phyloP scores from a whole-genome alignment of 1,140 invertebrate genomes.

The Oncopeltus fasciatus region DNA sequence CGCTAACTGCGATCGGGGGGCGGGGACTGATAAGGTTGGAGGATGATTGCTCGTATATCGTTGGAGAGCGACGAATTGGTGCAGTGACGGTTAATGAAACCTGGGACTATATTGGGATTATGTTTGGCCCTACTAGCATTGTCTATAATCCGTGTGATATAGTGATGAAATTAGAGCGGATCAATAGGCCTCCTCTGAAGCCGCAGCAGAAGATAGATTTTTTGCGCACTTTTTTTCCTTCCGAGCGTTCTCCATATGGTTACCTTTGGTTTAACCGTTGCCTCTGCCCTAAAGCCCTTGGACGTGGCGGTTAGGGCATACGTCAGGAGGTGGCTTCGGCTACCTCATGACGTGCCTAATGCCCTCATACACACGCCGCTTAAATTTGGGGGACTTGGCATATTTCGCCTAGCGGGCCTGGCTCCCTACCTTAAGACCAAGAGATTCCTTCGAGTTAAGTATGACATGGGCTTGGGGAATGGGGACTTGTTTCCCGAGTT shows the following conservation, averaged over 20 bases:
- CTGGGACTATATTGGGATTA: neutral
- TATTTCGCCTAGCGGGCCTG: neutral
- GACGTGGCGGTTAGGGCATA: neutral
- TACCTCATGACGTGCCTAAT: slow-evolving; percentile 11
- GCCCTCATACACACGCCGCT: slow-evolving; percentile 19
- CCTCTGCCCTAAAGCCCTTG: neutral
- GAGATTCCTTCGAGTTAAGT: neutral
- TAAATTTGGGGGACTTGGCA: slow-evolving; percentile 14
- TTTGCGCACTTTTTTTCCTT: neutral
- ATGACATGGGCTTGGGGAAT: neutral
- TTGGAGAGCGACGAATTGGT: neutral
- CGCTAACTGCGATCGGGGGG: neutral
- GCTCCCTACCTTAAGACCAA: neutral
- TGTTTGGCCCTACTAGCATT: neutral
- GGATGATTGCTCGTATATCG: neutral
- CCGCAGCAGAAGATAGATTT: neutral
- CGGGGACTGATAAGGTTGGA: neutral
- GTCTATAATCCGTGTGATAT: neutral
- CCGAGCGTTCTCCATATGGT: neutral
- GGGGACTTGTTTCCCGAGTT: no score
- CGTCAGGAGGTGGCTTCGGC: slow-evolving; percentile 16
- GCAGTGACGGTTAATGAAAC: neutral
- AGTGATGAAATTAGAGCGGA: neutral
- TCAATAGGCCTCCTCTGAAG: neutral
- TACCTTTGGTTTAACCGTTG: neutral